phyloP scores from a whole-genome alignment of 2,888 invertebrate genomes.

The Azorinus chamasolen region DNA sequence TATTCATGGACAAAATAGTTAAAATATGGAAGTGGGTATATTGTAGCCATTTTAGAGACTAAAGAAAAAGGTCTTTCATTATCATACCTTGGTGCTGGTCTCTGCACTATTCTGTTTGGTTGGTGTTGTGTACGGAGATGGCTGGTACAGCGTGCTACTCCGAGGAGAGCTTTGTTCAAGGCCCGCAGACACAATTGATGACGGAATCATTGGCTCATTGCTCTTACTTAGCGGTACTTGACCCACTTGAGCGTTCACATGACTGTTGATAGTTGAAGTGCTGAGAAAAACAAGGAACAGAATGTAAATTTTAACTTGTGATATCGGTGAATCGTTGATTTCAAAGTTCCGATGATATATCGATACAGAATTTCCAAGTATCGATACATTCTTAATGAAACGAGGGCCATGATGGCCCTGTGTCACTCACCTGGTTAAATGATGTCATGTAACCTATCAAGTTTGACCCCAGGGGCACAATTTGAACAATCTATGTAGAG shows the following conservation, averaged over 20 bases:
- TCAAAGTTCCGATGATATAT: too few relatives aligned
- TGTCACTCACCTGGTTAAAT: too few relatives aligned
- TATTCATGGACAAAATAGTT: too few relatives aligned
- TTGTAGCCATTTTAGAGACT: too few relatives aligned
- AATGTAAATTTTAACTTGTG: too few relatives aligned
- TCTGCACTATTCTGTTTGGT: conserved; percentile 76
- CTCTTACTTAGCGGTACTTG: conserved; percentile 63
- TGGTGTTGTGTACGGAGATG: conserved; percentile 78
- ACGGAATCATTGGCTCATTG: conserved; percentile 71
- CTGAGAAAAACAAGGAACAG: conserved; percentile 48
- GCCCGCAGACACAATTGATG: conserved; percentile 70
- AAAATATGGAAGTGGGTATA: too few relatives aligned
- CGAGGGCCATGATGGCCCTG: background rate
- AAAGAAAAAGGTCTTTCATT: too few relatives aligned
- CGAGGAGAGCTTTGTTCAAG: conserved; percentile 68
- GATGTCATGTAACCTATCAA: too few relatives aligned
- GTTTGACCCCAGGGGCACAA: too few relatives aligned
- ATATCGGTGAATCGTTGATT: too few relatives aligned
- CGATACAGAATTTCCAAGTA: too few relatives aligned
- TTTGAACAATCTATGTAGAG: too few relatives aligned
- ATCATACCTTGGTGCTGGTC: conserved; percentile 38
- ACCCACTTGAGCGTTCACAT: conserved; percentile 63
- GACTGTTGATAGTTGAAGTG: conserved; percentile 70
- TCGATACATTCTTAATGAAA: conserved; percentile 1
- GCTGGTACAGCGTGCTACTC: conserved; percentile 53